These are phyloP conservation scores for Euleptes europaea DNA, from an alignment of 2,113 vertebrate genomes.

Conservation along the genomic window DNA sequence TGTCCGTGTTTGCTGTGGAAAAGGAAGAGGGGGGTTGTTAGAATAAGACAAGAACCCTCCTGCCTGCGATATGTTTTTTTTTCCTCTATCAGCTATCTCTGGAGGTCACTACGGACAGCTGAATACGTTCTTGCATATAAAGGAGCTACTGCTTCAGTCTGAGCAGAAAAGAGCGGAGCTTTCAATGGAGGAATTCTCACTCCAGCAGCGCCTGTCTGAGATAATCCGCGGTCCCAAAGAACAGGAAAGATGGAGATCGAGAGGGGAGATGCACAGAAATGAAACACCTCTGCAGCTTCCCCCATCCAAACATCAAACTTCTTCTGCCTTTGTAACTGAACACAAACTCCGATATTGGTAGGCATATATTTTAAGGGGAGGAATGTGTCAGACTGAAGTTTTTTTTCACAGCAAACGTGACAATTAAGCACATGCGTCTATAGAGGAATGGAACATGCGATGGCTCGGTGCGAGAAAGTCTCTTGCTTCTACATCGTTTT, in stretches of 20 bases:
- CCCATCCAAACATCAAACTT: background rate
- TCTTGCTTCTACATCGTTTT: background rate
- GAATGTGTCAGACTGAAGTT: background rate
- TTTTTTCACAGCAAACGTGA: background rate
- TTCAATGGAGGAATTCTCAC: background rate
- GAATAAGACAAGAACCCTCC: background rate
- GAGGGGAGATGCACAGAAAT: background rate
- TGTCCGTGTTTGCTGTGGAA: conserved; percentile 92
- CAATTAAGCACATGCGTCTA: background rate
- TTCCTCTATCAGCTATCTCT: background rate
- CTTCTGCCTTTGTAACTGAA: background rate
- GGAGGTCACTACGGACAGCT: background rate
- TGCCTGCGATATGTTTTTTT: background rate
- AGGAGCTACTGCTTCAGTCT: background rate
- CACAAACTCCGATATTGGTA: background rate
- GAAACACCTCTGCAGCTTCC: background rate
- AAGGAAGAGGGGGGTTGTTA: conserved; percentile 45
- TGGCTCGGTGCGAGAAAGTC: background rate
- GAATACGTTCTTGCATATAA: background rate
- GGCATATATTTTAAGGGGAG: background rate
- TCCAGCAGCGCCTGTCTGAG: background rate
- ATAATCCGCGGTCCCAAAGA: background rate
- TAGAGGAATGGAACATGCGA: conserved; percentile 16
- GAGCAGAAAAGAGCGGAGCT: rapidly evolving
- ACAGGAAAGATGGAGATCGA: background rate